Base-by-base conservation (phyloP, 1,140 invertebrate genomes). In the Dreissena rostriformis region DNA sequence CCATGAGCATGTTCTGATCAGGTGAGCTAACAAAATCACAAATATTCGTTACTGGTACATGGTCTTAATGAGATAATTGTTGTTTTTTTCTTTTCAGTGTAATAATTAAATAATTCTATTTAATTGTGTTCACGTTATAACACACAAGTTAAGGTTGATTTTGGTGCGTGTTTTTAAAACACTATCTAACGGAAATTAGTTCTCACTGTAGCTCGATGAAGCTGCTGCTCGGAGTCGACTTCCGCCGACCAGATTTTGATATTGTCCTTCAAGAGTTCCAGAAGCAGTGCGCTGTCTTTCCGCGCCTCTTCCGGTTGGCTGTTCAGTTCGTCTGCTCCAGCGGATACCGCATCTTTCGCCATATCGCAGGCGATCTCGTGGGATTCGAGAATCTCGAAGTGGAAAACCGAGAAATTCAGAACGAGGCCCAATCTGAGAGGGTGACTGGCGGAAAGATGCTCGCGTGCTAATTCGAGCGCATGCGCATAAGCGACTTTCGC, bases 261-360 rank as follows among this genome's bases (percentile, higher is more conserved):
- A 96, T 99, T 99, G 95, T 99, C 98, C 94, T 98, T 96, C 94
- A 99, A 95, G 94, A 99, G 95, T 95, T 99, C 98, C 98, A 99
- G 99, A 94, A 99, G 99, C 90, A 99, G 95, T 92, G 98, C 99
- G 94, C 97, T 98, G 96, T 99, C 98, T 95, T 99, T 99, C 96
- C 99, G 99, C 99, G 99, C 94, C 99, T 99, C 52, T 28, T 55
- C 19, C 0, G 55, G 19, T 17, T 75, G 8, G 11, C 49, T 98
- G 94, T 98, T 97, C 89, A 98, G 95, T 94, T 98, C 98, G 5
- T 83, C 70, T 2, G 53, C 72, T 1, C 76, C 81, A 29, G 65
- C 84, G 94, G 97, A 97, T 97, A 98, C 97, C 96, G 99, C 99
- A 10, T 49, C 61, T 53, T 79, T 86, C 92, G 98, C 98, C 95